Conservation (phyloP, 2,113 vertebrate genomes). For the rat (Rattus norvegicus) region DNA sequence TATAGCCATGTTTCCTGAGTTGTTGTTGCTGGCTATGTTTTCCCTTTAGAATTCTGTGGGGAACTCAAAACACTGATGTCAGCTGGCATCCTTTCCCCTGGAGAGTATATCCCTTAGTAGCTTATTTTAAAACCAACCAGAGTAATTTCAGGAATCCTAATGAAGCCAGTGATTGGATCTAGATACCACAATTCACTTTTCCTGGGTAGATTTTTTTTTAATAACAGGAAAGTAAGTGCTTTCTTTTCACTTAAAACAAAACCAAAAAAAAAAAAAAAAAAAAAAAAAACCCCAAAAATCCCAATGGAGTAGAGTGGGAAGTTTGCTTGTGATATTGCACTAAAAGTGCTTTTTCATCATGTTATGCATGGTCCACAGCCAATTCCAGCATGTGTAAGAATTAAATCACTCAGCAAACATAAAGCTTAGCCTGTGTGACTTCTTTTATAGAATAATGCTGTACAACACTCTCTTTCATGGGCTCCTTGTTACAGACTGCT, state of each 20-base stretch:
- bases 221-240: slow-evolving; percentile 68
- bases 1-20: slow-evolving; percentile 1
- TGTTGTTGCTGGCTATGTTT: slow-evolving; percentile 14
- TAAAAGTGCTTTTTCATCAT: slow-evolving; percentile 79
- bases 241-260: too few species aligned
- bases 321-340: slow-evolving; percentile 69
- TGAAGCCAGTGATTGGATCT: neutral
- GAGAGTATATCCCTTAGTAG: slow-evolving; percentile 10
- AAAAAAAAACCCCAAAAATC: too few species aligned
- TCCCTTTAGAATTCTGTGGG: slow-evolving; percentile 28
- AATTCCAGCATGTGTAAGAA: slow-evolving; percentile 82
- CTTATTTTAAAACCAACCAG: neutral
- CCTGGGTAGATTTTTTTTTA: slow-evolving; percentile 65
- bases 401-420: slow-evolving; percentile 86
- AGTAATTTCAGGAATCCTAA: slow-evolving; percentile 34
- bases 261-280: too few species aligned
- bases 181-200: slow-evolving; percentile 58
- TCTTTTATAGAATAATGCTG: slow-evolving; percentile 83
- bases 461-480: slow-evolving; percentile 85
- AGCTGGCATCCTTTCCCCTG: slow-evolving; percentile 49
- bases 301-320: slow-evolving; percentile 43
- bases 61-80: slow-evolving; percentile 24
- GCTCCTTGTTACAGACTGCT: slow-evolving; percentile 77
- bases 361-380: slow-evolving; percentile 80
- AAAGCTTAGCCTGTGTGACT: slow-evolving; percentile 86